Base-by-base conservation (phyloP, 2,888 invertebrate species). In the Ellobium chinense region DNA sequence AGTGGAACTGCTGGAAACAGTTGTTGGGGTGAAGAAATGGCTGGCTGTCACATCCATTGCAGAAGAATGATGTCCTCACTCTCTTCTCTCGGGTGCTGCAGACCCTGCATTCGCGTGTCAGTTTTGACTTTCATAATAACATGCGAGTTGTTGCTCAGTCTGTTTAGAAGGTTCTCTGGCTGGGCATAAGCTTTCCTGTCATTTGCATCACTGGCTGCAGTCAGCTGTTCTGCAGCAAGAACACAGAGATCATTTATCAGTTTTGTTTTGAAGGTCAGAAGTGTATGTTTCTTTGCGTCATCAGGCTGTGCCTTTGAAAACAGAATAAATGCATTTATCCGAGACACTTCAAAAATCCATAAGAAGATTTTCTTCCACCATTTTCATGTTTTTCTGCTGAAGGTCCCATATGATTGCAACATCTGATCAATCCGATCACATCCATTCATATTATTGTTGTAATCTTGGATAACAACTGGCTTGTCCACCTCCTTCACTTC, bases 351-450 rank as follows among this genome's bases (percentile, higher is more conserved):
- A 24, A 60, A 24, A 27, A 60, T 60, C 60, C 60, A 60, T 7
- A 60, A 24, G 60, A 60, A 60, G 9, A 60, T n/a, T 27, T 60
- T 60, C 27, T 60, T 60, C 60, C 60, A 60, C 60, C 60, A 60
- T 27, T 60, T 60, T n/a, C n/a, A 14, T 7, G 60, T 60, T 27
- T n/a, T 60, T 27, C 60, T 21, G n/a, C 24, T 24, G 60, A 24
- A 60, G 60, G n/a, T 60, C 7, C 60, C 60, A 60, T 60, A 60
- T 14, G n/a, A 14, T 9, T 27, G n/a, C 12, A 60, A 7, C 27
- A 60, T 7, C 27, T 60, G 60, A 27, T 60, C 60, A 21, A 60
- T 27, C 5, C 60, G 60, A 27, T 60, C 60, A 60, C 60, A 27
- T 7, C 60, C 60, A 27, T 21, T 60, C 60, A 27, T 60, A n/a